Base-by-base conservation (phyloP, 2,113 vertebrate species). In the Poeciliopsis occidentalis region DNA sequence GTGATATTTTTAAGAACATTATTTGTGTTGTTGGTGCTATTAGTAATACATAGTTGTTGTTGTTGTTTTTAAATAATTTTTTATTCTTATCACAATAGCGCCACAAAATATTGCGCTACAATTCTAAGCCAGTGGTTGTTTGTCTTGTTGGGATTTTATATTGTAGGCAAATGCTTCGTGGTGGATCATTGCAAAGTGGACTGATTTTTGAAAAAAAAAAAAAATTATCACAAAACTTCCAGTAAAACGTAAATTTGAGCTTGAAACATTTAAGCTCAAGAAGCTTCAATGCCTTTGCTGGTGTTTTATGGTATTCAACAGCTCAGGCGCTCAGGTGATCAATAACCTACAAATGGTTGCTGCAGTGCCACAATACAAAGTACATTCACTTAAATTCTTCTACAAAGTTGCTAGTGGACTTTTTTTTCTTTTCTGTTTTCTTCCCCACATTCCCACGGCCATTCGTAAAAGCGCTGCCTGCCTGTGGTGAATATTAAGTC, bases 401-500 rank as follows among this genome's bases (percentile, higher is more conserved):
- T 51, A 8, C 71, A 64, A 41, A 75, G 67, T 62, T 71, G 64
- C 64, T 64, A 61, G 44, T 71, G 71, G 54, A 75, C 81, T 73
- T 30, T 29, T 69, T 13, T 41, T n/a, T 68, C 22, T 41, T 76
- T 30, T 26, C 64, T 26, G 37, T 22, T 72, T 29, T 29, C 29
- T 3, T 3, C 29, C 2, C 29, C 27, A 57, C 76, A 66, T 84
- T 86, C 57, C 64, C 73, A 71, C 71, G 27, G 60, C 69, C 57
- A 1, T 12, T 78, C 79, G 72, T 54, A 63, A 75, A 72, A 32
- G 24, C 30, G 4, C 51, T 62, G 57, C 60, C 47, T 26, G 65
- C 88, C 83, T 78, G 84, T 71, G 31, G 64, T 85, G 90, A 85
- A 91, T 93, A 85, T 89, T 82, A 88, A 92, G 80, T 87, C 69